Percentiles rank a stretch among this genome's conserved stretches.
Evolutionary conservation across 2,113 vertebrate genomes (phyloP).

Genomic region (Siphamia tubifer): DNA sequence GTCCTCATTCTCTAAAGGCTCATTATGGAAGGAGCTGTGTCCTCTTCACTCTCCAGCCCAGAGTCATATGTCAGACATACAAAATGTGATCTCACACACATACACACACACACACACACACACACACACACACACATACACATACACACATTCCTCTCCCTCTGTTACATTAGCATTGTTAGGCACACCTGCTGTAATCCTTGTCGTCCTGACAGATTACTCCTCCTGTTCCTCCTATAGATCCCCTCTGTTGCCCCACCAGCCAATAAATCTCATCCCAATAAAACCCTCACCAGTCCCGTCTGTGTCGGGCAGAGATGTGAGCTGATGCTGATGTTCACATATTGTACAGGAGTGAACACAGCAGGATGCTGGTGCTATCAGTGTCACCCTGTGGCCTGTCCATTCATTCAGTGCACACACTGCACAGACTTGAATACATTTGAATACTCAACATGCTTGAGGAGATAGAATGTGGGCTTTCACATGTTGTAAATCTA

Average conservation of each 20-base stretch:
- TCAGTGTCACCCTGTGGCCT: constrained; percentile 8
- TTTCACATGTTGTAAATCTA: neutral
- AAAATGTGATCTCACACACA: constrained; percentile 8
- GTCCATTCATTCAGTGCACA: constrained; percentile 4
- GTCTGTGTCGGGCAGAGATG: neutral
- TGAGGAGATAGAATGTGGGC: neutral
- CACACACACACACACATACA: neutral
- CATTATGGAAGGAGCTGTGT: constrained; percentile 32
- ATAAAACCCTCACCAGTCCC: constrained; percentile 46
- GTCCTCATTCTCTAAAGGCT: constrained; percentile 39
- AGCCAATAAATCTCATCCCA: constrained; percentile 68
- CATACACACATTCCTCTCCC: neutral
- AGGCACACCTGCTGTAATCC: constrained; percentile 72
- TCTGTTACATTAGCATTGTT: constrained; percentile 65
- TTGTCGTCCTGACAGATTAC: constrained; percentile 70
- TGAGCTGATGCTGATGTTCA: constrained; percentile 41
- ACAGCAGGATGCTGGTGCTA: constrained; percentile 1
- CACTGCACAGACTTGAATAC: neutral
- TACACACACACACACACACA: neutral
- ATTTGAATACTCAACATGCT: constrained; percentile 25
- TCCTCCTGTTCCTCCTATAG: constrained; percentile 55
- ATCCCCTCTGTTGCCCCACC: constrained; percentile 38
- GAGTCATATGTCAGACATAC: constrained; percentile 1
- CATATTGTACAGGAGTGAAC: constrained; percentile 36
- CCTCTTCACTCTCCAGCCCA: neutral